Evolutionary conservation across 2,888 invertebrate genomes (phyloP).

Genomic region (Epirrhoe alternata): DNA sequence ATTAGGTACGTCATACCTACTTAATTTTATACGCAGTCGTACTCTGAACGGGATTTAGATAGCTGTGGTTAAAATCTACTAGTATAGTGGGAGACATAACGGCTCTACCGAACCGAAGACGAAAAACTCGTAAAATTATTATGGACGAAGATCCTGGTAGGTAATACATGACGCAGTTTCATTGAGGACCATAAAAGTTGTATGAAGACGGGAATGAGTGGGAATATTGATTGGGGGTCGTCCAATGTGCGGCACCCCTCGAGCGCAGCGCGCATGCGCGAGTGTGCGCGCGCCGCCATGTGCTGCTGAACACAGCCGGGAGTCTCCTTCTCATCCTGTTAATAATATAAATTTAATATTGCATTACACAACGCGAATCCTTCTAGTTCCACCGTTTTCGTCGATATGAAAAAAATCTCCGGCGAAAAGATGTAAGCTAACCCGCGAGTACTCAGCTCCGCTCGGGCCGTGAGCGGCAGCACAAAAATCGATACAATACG

Average conservation of each 20-base stretch:
- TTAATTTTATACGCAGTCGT: too few species aligned
- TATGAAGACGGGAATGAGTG: slow-evolving; percentile 66
- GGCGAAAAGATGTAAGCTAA: slow-evolving; percentile 49
- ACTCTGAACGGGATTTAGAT: too few species aligned
- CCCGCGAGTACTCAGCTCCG: slow-evolving; percentile 44
- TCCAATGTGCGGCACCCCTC: slow-evolving; percentile 54
- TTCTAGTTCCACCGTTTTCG: slow-evolving; percentile 39
- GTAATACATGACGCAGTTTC: slow-evolving; percentile 51
- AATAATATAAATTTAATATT: slow-evolving; percentile 54
- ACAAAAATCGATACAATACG: slow-evolving; percentile 74
- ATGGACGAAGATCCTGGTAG: slow-evolving; percentile 28
- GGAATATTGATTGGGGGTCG: slow-evolving; percentile 80
- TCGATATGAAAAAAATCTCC: slow-evolving; percentile 38
- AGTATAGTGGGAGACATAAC: neutral
- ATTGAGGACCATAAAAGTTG: slow-evolving; percentile 68
- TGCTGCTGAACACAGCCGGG: slow-evolving; percentile 54
- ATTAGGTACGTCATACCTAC: too few species aligned
- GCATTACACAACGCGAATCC: slow-evolving; percentile 40
- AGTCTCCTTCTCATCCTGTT: slow-evolving; percentile 51
- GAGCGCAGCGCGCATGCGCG: slow-evolving; percentile 40
- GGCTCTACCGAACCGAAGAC: neutral
- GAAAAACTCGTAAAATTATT: slow-evolving; percentile 26
- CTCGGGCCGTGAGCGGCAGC: slow-evolving; percentile 53
- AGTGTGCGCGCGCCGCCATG: slow-evolving; percentile 56
- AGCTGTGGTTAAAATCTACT: neutral